Conservation (phyloP, 2,888 invertebrate species). For the Metallyticus violacea region DNA sequence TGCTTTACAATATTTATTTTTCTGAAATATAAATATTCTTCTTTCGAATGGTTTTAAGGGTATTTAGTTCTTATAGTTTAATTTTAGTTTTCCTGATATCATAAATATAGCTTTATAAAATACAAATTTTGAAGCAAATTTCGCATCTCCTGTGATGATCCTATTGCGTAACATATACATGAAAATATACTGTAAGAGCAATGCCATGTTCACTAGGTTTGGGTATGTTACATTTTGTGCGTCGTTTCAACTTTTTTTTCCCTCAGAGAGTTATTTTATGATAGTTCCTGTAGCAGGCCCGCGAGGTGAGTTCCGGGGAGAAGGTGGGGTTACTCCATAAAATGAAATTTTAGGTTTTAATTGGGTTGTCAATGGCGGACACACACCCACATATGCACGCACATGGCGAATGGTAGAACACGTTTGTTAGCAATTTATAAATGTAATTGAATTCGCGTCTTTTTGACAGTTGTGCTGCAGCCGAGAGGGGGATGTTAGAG, state of each 20-base stretch:
- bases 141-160: no score
- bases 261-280: not conserved
- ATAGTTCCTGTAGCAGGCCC: not conserved
- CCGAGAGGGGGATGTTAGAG: not conserved
- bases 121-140: no score
- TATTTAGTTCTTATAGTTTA: no score
- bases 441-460: conserved; percentile 5
- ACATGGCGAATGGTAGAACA: not conserved
- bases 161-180: no score
- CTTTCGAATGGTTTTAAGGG: no score
- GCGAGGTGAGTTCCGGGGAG: not conserved
- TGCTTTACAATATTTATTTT: no score
- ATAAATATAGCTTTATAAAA: no score
- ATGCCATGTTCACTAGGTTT: no score
- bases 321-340: not conserved
- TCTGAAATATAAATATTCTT: no score
- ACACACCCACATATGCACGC: not conserved
- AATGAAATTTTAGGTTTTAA: conserved; percentile 14
- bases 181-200: no score
- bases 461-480: not conserved
- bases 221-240: not conserved
- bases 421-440: conserved; percentile 14
- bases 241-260: not conserved
- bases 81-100: no score
- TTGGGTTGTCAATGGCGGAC: conserved; percentile 12